phyloP scores from a whole-genome alignment of 2,888 invertebrate genomes.

The Lycocerus yunnanus region DNA sequence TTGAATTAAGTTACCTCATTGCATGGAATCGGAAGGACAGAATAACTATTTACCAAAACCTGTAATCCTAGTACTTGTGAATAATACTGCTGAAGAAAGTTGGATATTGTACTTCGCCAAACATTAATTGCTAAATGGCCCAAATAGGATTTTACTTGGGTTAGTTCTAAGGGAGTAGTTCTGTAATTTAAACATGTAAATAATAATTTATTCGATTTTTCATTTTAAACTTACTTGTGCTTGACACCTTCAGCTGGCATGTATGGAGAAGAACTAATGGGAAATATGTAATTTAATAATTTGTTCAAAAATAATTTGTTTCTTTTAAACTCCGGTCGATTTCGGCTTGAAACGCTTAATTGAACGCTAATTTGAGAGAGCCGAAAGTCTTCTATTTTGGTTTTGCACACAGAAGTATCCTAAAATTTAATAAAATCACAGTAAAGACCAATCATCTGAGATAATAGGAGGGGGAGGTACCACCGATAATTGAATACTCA shows the following conservation, averaged over 20 bases:
- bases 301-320: slow-evolving; percentile 51
- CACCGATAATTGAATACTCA: too few relatives aligned
- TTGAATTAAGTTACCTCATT: slow-evolving; percentile 48
- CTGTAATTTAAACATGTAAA: slow-evolving; percentile 15
- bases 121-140: slow-evolving; percentile 51
- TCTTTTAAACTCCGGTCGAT: slow-evolving; percentile 40
- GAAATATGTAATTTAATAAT: slow-evolving; percentile 50
- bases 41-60: slow-evolving; percentile 80
- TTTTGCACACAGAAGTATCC: slow-evolving; percentile 8
- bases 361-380: slow-evolving; percentile 47
- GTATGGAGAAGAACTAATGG: slow-evolving; percentile 52
- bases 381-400: slow-evolving; percentile 43
- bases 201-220: not conserved
- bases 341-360: slow-evolving; percentile 48
- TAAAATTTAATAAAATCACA: not conserved
- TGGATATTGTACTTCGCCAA: slow-evolving; percentile 69
- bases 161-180: slow-evolving; percentile 34
- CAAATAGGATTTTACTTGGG: slow-evolving; percentile 27
- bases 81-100: slow-evolving; percentile 80
- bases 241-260: slow-evolving; percentile 54
- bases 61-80: slow-evolving; percentile 78
- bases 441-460: not conserved
- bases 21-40: slow-evolving; percentile 45
- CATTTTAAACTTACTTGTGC: slow-evolving; percentile 46
- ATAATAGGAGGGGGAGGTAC: too few relatives aligned